Base-by-base conservation (phyloP, 2,797 vertebrate species). In the Menidia menidia region DNA sequence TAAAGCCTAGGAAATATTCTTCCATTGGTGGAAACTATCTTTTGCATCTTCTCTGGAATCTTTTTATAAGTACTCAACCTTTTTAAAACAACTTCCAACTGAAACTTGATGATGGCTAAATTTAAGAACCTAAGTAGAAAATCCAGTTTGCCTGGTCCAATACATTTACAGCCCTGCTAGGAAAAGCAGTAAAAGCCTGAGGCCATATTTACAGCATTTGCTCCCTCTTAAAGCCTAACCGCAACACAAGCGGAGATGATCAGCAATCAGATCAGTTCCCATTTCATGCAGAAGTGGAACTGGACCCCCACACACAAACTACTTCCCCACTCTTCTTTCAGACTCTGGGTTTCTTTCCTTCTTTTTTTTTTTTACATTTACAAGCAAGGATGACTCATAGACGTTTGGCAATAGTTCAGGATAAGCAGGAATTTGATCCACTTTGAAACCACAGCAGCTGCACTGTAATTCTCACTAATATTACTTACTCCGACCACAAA, bases 321-420 rank as follows among this genome's bases (percentile, higher is more conserved):
- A 25, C 25, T 25, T 31, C 74, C 67, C 25, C 35, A 16, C 82
- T 73, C 65, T n/a, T 19, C 50, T 67, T 2, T 60, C 25, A 69
- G 47, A 9, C 66, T 71, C 77, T 83, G 75, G 33, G 79, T 82
- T 85, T 74, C 78, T 70, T 81, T 2, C 45, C 6, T 47, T 47
- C 70, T 80, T 77, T 83, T 80, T 42, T 68, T 60, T 75, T 77
- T 73, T 78, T 64, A 31, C 61, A 60, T 64, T 65, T 68, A 55
- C 39, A 60, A 74, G 84, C 74, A 78, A 70, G 60, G 32, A 58
- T 84, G 85, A 88, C 59, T 88, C 85, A 87, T 32, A 8, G 52
- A 57, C 31, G 54, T 84, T 82, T 86, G 85, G 80, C 78, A 80
- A 35, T 44, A 4, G 41, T 57, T 78, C 53, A 45, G 62, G 66